Base-by-base conservation (phyloP, 2,113 vertebrate genomes). In the Xiphias gladius region DNA sequence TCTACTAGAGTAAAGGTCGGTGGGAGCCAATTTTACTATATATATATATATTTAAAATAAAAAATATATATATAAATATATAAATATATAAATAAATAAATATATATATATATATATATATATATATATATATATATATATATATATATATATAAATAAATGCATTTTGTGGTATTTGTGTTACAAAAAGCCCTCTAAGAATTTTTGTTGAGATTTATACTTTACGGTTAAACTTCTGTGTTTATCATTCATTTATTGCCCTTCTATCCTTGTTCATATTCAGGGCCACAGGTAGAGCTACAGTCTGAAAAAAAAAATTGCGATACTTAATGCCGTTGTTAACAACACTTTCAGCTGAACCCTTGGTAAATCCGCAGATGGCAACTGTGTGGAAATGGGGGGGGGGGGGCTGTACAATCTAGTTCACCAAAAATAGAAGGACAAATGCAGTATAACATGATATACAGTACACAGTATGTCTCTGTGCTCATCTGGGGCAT, bases 401-500 rank as follows among this genome's bases (percentile, higher is more conserved):
- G 66, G 70, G 30, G 17, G 54, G 0, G 68, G 13, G 72, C 55
- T 68, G 17, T 67, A 76, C 37, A 59, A n/a, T 86, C 37, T n/a
- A 35, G 22, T 7, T 2, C 64, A 65, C 71, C 86, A 63, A 82
- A 89, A 92, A 92, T 91, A 94, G 89, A 76, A 65, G 61, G 84
- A 90, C 81, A 91, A 84, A 88, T 84, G 80, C 64, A 83, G 83
- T 89, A 77, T 12, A 81, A 82, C 67, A 85, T 82, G 88, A 88
- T 86, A 86, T 92, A 88, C 76, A 84, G 80, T 79, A 63, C 41
- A 66, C 20, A 14, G 54, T 82, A 79, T 69, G 67, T 82, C 62
- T 84, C 77, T 88, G 66, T 73, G 80, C 73, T 90, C 88, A 73
- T 91, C 86, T 80, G 84, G 89, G 87, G 86, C 70, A 89, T 90